phyloP scores from a whole-genome alignment of 2,888 invertebrate genomes.

The Eudemis profundana region DNA sequence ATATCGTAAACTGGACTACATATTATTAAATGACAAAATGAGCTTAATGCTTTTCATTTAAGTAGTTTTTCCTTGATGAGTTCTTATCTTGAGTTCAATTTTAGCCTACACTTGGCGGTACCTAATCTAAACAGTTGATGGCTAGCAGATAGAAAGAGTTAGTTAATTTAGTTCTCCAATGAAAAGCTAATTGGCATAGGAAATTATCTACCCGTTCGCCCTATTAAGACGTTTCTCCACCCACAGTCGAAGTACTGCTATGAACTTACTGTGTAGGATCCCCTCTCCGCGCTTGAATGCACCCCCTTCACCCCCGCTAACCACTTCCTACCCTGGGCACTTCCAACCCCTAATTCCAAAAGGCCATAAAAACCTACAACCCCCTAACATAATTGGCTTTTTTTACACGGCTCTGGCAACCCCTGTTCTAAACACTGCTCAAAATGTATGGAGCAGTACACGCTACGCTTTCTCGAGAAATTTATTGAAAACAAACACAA shows the following conservation, averaged over 20 bases:
- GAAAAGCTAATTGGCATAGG: too few species aligned
- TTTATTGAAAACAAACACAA: conserved; percentile 26
- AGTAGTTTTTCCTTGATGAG: too few species aligned
- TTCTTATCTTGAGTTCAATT: too few species aligned
- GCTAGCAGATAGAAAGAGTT: too few species aligned
- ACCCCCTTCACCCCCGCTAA: conserved; percentile 54
- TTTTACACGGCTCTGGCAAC: conserved; percentile 32
- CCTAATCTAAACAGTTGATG: too few species aligned
- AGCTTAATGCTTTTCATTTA: too few species aligned
- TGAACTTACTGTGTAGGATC: conserved; percentile 42
- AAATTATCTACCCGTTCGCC: too few species aligned
- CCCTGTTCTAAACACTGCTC: conserved; percentile 59
- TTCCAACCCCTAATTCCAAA: conserved; percentile 43
- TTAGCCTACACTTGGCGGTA: too few species aligned
- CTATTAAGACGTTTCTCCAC: not conserved
- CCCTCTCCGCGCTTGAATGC: conserved; percentile 61
- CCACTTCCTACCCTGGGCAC: conserved; percentile 57
- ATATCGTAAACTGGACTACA: too few species aligned
- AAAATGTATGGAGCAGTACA: conserved; percentile 57
- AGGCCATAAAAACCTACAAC: not conserved
- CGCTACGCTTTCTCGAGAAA: conserved; percentile 53
- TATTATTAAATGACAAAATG: too few species aligned
- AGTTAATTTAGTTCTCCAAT: too few species aligned
- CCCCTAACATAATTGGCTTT: not conserved
- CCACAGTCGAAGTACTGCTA: not conserved